Conservation (phyloP, 2,888 invertebrate genomes). For the Odontothrips loti region DNA sequence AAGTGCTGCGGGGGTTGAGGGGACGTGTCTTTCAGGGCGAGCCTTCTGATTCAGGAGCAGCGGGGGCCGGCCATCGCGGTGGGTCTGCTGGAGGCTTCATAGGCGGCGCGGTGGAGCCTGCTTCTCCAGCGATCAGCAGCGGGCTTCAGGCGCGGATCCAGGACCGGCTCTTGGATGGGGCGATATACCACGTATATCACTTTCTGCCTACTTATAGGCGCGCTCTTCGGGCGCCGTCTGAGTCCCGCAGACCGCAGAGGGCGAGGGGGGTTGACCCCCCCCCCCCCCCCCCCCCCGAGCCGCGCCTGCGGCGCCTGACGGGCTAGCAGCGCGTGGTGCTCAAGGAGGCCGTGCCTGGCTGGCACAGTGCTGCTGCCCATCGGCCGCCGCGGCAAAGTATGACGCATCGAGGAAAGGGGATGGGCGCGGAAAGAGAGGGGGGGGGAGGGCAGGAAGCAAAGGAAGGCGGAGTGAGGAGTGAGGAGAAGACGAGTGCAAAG, state of each 20-base stretch:
- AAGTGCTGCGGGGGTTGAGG: too few relatives aligned
- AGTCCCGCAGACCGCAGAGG: too few relatives aligned
- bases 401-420: slow-evolving; percentile 10
- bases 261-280: too few relatives aligned
- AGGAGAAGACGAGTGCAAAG: slow-evolving; percentile 1
- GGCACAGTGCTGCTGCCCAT: slow-evolving; percentile 8
- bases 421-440: slow-evolving; percentile 29
- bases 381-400: slow-evolving; percentile 22
- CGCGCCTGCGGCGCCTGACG: background rate
- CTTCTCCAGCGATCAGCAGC: background rate
- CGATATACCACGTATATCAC: too few relatives aligned
- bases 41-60: background rate
- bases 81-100: background rate
- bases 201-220: too few relatives aligned
- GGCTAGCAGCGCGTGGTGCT: background rate
- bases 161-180: too few relatives aligned
- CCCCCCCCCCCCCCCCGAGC: too few relatives aligned
- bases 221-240: too few relatives aligned
- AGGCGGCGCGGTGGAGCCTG: background rate
- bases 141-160: too few relatives aligned
- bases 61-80: background rate
- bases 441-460: slow-evolving; percentile 11
- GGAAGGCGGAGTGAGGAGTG: slow-evolving; percentile 30
- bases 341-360: slow-evolving; percentile 13
- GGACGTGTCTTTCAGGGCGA: too few relatives aligned